phyloP scores from a whole-genome alignment of 2,797 vertebrate genomes.

The Champsocephalus gunnari region DNA sequence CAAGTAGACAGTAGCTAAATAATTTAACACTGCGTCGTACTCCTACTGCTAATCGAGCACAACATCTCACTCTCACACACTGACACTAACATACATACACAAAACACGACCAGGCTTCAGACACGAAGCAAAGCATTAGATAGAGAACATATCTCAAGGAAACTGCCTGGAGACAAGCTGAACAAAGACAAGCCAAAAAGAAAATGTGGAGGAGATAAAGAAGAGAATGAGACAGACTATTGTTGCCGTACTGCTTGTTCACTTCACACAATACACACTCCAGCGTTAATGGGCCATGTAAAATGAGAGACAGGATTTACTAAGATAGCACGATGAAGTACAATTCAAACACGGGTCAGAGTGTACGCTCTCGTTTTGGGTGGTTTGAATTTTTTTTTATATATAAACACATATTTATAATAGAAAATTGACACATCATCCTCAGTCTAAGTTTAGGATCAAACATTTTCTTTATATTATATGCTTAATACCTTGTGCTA shows the following conservation, averaged over 20 bases:
- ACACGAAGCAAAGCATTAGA: conserved; percentile 33
- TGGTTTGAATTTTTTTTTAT: background rate
- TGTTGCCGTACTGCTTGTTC: conserved; percentile 23
- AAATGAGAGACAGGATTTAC: conserved; percentile 43
- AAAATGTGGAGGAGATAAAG: conserved; percentile 10
- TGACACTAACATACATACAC: background rate
- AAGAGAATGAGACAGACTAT: background rate
- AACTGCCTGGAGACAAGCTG: conserved; percentile 37
- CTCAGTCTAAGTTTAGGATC: background rate
- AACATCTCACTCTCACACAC: conserved; percentile 6
- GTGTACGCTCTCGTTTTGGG: background rate
- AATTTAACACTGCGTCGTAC: conserved; percentile 52
- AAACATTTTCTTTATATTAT: background rate
- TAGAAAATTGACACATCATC: background rate
- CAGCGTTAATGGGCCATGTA: conserved; percentile 34
- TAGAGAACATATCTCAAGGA: conserved; percentile 39
- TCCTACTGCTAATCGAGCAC: conserved; percentile 48
- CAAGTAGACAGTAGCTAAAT: conserved; percentile 61
- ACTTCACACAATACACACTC: conserved; percentile 28
- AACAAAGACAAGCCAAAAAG: conserved; percentile 34
- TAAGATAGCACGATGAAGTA: conserved; percentile 9
- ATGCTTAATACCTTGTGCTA: background rate
- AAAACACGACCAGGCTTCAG: conserved; percentile 29
- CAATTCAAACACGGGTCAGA: conserved; percentile 3
- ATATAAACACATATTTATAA: background rate